These are phyloP conservation scores for Scomber scombrus DNA, from an alignment of 2,113 vertebrate species.

Conservation along the genomic window DNA sequence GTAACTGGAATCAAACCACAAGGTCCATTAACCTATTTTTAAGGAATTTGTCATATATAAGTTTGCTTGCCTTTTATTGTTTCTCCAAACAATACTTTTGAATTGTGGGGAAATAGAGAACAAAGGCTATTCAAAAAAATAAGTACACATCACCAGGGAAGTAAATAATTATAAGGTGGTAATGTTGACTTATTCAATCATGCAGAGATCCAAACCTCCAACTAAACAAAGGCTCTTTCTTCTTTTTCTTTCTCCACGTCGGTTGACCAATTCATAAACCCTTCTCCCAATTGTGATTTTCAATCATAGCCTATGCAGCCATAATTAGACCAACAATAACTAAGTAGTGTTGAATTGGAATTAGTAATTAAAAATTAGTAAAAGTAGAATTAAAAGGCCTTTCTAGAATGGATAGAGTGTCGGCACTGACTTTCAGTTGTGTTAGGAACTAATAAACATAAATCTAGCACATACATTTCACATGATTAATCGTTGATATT, in stretches of 20 bases:
- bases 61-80: neutral
- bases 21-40: neutral
- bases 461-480: neutral
- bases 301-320: no score
- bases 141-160: no score
- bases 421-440: neutral
- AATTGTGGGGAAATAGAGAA: neutral
- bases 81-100: neutral
- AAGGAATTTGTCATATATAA: constrained; percentile 1
- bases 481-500: neutral
- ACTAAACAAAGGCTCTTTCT: neutral
- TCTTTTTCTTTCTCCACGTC: neutral
- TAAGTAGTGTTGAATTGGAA: neutral
- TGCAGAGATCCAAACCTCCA: neutral
- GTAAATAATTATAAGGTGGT: no score
- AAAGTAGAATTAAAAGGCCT: neutral
- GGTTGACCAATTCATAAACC: no score
- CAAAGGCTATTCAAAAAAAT: neutral
- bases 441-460: neutral
- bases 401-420: neutral
- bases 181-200: neutral
- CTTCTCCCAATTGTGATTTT: no score
- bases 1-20: neutral
- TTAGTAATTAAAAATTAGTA: no score
- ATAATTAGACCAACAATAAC: neutral